Percentiles rank a stretch among this genome's conserved stretches.
These are phyloP conservation scores for Dryomyza anilis DNA, from an alignment of 2,888 invertebrate species.

Conservation along the genomic window DNA sequence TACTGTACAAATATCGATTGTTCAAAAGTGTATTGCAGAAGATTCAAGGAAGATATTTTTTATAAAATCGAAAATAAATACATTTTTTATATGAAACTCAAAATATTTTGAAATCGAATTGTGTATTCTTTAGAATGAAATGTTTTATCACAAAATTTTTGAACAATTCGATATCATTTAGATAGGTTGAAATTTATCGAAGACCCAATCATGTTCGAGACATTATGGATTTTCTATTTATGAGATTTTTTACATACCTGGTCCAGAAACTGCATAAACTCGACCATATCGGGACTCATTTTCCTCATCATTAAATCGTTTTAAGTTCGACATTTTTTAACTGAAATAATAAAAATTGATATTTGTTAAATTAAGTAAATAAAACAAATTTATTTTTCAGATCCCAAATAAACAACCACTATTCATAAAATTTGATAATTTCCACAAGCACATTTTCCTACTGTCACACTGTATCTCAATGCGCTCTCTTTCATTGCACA, in stretches of 20 bases:
- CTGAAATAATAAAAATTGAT: neutral
- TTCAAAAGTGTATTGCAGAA: too few species aligned
- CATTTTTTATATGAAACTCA: too few species aligned
- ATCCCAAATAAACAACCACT: neutral
- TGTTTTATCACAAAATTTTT: too few species aligned
- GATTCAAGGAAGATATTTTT: too few species aligned
- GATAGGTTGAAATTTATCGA: too few species aligned
- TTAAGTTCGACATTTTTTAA: conserved; percentile 68
- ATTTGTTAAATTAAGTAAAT: neutral
- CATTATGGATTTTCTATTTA: neutral
- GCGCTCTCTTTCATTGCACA: conserved; percentile 3
- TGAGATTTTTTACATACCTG: conserved; percentile 68
- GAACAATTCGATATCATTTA: too few species aligned
- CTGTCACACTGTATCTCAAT: conserved; percentile 12
- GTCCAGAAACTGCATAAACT: conserved; percentile 97
- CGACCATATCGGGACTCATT: conserved; percentile 89
- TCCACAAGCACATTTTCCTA: conserved; percentile 13
- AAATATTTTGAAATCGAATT: too few species aligned
- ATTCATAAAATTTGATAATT: neutral
- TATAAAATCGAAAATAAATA: too few species aligned
- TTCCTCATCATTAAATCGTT: conserved; percentile 81
- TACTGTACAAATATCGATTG: too few species aligned
- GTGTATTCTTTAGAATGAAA: too few species aligned
- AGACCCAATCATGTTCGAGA: too few species aligned
- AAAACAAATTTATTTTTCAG: neutral